Percentiles rank a stretch among this genome's conserved stretches.
Evolutionary conservation across 2,113 vertebrate species (phyloP).

Genomic region (Podilymbus podiceps): DNA sequence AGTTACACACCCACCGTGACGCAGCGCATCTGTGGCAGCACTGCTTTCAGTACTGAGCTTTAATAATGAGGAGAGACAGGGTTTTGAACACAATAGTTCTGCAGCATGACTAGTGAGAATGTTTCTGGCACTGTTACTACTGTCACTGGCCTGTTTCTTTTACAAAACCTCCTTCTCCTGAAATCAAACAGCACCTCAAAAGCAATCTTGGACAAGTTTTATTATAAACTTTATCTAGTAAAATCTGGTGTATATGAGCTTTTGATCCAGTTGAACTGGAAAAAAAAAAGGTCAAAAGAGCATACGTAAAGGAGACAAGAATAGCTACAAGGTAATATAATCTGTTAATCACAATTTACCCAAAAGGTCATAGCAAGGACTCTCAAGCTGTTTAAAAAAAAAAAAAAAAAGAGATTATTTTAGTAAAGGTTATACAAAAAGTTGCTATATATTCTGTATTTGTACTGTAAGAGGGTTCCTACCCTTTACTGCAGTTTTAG

Average conservation of each 20-base stretch:
- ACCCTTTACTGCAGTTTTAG: not conserved
- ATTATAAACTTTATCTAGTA: not conserved
- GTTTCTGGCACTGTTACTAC: not conserved
- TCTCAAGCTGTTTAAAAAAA: constrained; percentile 18
- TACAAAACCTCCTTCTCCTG: not conserved
- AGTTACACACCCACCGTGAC: not conserved
- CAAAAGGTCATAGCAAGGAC: constrained; percentile 13
- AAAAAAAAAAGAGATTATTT: constrained; percentile 1
- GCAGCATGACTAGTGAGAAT: constrained; percentile 53
- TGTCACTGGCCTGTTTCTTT: fast-evolving
- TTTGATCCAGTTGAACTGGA: not conserved
- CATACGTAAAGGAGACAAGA: constrained; percentile 6
- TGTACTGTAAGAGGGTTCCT: not conserved
- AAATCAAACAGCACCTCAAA: not conserved
- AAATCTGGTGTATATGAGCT: not conserved
- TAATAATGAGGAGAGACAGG: not conserved
- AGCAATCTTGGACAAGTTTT: not conserved
- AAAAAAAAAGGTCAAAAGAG: not conserved
- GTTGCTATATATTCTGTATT: not conserved
- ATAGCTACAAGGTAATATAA: constrained; percentile 27
- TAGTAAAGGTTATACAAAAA: not conserved
- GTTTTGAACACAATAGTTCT: constrained; percentile 5
- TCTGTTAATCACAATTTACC: not conserved
- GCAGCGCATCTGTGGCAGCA: constrained; percentile 7
- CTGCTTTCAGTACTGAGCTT: not conserved